Percentiles rank a stretch among this genome's conserved stretches.
These are phyloP conservation scores for Acrossocheilus wenchowensis DNA, from an alignment of 2,797 vertebrate genomes.

Conservation along the genomic window DNA sequence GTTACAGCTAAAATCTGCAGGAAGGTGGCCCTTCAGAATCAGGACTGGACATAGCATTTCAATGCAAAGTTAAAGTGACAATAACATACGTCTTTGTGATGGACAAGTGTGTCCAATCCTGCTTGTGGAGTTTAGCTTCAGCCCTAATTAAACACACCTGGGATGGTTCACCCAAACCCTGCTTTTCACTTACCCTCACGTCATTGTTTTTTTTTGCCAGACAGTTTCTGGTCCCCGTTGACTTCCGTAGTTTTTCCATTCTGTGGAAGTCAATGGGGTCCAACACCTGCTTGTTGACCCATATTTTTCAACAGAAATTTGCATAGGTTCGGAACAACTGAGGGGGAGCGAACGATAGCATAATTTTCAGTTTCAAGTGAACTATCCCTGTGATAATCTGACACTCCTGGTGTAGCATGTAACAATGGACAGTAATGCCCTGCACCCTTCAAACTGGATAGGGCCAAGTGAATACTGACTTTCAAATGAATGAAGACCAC, in stretches of 20 bases:
- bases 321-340: neutral
- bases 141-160: too few species aligned
- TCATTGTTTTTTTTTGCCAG: neutral
- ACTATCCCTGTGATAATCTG: neutral
- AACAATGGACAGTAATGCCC: neutral
- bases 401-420: neutral
- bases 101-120: neutral
- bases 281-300: neutral
- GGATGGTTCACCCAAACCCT: too few species aligned
- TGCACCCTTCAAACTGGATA: neutral
- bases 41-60: neutral
- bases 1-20: neutral
- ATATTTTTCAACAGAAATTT: neutral
- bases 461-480: neutral
- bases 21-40: neutral
- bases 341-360: neutral
- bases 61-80: neutral
- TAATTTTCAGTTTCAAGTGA: neutral
- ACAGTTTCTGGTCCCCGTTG: neutral
- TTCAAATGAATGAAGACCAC: neutral
- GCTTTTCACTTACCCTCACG: neutral
- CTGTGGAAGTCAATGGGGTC: neutral
- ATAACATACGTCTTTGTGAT: neutral
- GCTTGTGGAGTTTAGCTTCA: too few species aligned
- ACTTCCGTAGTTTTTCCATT: neutral